phyloP scores from a whole-genome alignment of 2,113 vertebrate species.

The Anarhynchus alexandrinus region DNA sequence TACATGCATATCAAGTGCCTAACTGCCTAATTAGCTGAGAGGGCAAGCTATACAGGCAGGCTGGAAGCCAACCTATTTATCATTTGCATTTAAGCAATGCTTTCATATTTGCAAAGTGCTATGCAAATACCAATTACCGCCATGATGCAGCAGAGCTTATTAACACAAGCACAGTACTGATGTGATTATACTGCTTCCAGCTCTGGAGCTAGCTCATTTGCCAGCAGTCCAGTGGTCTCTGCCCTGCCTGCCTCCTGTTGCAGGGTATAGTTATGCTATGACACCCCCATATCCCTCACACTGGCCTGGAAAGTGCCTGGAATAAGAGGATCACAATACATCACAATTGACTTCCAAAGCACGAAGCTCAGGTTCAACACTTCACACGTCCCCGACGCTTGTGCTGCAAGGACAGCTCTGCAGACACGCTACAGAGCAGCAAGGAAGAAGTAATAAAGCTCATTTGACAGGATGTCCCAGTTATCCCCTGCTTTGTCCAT shows the following conservation, averaged over 20 bases:
- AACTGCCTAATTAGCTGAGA: background rate
- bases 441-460: background rate
- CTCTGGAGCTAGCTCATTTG: background rate
- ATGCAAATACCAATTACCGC: background rate
- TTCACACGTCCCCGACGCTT: accelerated
- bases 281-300: background rate
- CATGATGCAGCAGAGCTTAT: background rate
- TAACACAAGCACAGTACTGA: background rate
- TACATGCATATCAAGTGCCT: background rate
- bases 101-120: background rate
- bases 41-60: background rate
- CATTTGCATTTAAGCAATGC: background rate
- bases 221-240: background rate
- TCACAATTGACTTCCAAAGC: accelerated
- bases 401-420: background rate
- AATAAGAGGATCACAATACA: accelerated
- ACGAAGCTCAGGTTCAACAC: accelerated
- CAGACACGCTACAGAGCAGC: background rate
- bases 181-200: background rate
- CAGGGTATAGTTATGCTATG: accelerated
- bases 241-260: background rate
- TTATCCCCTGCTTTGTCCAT: background rate
- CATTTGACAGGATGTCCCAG: background rate
- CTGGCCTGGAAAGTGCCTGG: background rate
- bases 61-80: background rate